Evolutionary conservation across 1,140 invertebrate genomes (phyloP), one percentile per base, ranked within the genome.

Genomic region (Bombus fervidus): DNA sequence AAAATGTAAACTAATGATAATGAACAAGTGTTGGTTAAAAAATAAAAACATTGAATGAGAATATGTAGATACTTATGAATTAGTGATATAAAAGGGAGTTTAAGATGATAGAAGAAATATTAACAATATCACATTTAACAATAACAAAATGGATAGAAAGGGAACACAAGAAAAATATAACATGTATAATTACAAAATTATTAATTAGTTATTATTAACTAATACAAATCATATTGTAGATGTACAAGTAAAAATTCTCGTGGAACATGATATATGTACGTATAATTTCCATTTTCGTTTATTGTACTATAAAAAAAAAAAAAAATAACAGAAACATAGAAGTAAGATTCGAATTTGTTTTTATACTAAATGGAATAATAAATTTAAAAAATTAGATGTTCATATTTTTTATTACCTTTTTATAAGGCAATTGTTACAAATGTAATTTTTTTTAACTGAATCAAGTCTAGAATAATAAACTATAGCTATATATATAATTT

Each of bases 381-480:
- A 71, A 43, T 69, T 37, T 0, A 25, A 43, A 43, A 15, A 43
- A 59, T 43, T 66, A 47, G 28, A 75, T 47, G 64, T 53, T 47
- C 37, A 73, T n/a, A 34, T 64, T 43, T 34, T 73, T 77, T 66
- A 66, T 66, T 66, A 15, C 37, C n/a, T 37, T 39, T 4, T 39
- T 75, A n/a, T 41, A 69, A 9, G 13, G 5, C 22, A 15, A 69
- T 41, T 41, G 76, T 43, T 80, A 89, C 66, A 80, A 18, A 9
- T 57, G 25, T 47, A 22, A 31, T 75, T 43, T 64, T 59, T 13
- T 77, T 28, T n/a, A 57, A 8, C 31, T 81, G 62, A 31, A 5
- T 31, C 53, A 22, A 31, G 25, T 3, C 41, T 41, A 47, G 10
- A 68, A 18, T 64, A 62, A 79, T 69, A 34, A 79, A 79, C 53